Percentiles rank a stretch among this genome's conserved stretches.
Evolutionary conservation across 1,140 invertebrate genomes (phyloP).

Genomic region (Periplaneta americana): DNA sequence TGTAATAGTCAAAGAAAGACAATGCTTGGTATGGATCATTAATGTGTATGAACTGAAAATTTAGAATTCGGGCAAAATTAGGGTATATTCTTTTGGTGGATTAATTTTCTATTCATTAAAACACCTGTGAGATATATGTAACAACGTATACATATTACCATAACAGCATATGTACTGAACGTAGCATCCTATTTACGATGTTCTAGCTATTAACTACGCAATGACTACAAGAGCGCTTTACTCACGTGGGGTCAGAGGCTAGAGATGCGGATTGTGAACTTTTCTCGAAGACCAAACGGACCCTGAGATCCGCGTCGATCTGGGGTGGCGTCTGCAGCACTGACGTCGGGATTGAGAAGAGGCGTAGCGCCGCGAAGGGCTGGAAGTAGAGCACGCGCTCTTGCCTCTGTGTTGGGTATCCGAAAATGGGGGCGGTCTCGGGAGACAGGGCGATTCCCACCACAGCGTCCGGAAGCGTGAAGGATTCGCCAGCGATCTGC

Average conservation of each 20-base stretch:
- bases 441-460: constrained; percentile 71
- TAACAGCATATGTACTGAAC: too few species aligned
- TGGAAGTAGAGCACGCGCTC: constrained; percentile 63
- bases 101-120: too few species aligned
- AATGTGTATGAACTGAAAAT: too few species aligned
- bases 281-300: constrained; percentile 69
- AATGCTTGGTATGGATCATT: too few species aligned
- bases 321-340: constrained; percentile 56
- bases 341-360: constrained; percentile 68
- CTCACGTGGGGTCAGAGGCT: constrained; percentile 43
- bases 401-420: constrained; percentile 20
- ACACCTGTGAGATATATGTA: too few species aligned
- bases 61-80: too few species aligned
- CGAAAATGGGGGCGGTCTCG: constrained; percentile 30
- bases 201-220: too few species aligned
- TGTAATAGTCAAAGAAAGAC: too few species aligned
- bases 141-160: too few species aligned
- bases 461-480: constrained; percentile 73
- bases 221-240: too few species aligned
- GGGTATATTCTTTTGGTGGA: too few species aligned
- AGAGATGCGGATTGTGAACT: constrained; percentile 73
- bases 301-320: constrained; percentile 53
- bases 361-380: constrained; percentile 73
- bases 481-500: constrained; percentile 48
- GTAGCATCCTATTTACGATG: too few species aligned